Evolutionary conservation across 1,140 invertebrate genomes (phyloP), one percentile per base, ranked within the genome.

Genomic region (Zophobas morio): DNA sequence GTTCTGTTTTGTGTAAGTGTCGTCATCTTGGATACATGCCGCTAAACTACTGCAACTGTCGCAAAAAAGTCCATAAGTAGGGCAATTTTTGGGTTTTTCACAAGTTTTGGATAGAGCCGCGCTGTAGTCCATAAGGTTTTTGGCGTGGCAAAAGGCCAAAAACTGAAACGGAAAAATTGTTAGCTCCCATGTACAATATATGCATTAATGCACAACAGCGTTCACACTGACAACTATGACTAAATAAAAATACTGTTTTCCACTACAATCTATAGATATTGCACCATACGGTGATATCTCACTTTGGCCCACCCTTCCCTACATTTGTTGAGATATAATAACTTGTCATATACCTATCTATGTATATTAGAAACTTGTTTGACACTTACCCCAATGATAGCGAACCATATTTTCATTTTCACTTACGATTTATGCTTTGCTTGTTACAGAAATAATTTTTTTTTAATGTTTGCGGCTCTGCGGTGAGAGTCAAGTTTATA

Each of bases 11-110:
- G 39, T 66, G 3, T n/a, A 66, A 6, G 35, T 63, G 20, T 42
- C n/a, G 60, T 32, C 51, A 6, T 6, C 39, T 35, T 54, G 20
- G 1, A 42, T 20, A 34, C 71, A 73, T 1, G 37, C 5, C 1
- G 40, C 71, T 35, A 73, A 4, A n/a, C 32, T 47, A 36, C 49
- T 56, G 33, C 71, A 73, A 20, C 32, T 53, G 4, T 73, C 71
- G n/a, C 71, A 73, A 20, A 73, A 34, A 8, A 73, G 71, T 1
- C 60, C 60, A 34, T 35, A 4, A 2, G 70, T 20, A n/a, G 71
- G 35, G 35, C 71, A 73, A 6, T 73, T 35, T 56, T 73, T 54
- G 0, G 39, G 3, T 5, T 34, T 3, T 54, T 37, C 20, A 1
- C 34, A 2, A 20, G 37, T 20, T 20, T n/a, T 34, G 1, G 3